A percentile compares a stretch with the other conserved stretches of the same genome.
These are phyloP conservation scores for Anolis carolinensis DNA, from an alignment of 2,113 vertebrate species.

Conservation along the genomic window DNA sequence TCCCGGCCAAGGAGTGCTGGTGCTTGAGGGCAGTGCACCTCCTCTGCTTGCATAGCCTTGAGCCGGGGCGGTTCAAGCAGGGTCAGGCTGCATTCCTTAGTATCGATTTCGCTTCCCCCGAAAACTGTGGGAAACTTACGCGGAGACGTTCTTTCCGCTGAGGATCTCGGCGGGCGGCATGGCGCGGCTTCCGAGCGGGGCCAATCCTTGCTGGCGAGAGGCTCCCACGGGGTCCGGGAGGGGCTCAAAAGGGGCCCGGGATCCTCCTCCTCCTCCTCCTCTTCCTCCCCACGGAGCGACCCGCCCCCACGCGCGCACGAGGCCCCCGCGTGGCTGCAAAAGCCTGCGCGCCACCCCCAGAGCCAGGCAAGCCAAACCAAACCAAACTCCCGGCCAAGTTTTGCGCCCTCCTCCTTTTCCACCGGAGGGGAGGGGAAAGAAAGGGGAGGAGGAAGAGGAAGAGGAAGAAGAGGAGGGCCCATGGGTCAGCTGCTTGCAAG, in stretches of 20 bases:
- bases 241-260: conserved; percentile 1
- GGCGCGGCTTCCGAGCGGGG: not conserved
- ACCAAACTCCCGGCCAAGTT: not conserved
- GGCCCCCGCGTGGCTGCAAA: not conserved
- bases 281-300: not conserved
- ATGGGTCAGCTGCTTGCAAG: not conserved
- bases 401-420: not conserved
- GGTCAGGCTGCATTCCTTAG: no score
- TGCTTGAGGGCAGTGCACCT: no score
- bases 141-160: conserved; percentile 70
- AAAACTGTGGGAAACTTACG: conserved; percentile 51
- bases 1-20: no score
- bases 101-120: no score
- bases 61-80: no score
- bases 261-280: not conserved
- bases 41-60: no score
- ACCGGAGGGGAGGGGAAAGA: no score
- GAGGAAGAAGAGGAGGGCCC: not conserved
- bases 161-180: conserved; percentile 71
- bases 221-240: conserved; percentile 5
- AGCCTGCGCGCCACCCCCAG: not conserved
- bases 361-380: no score
- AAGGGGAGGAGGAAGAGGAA: not conserved
- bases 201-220: not conserved
- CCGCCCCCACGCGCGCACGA: not conserved